phyloP scores from a whole-genome alignment of 2,113 vertebrate genomes.

The Prionailurus bengalensis region DNA sequence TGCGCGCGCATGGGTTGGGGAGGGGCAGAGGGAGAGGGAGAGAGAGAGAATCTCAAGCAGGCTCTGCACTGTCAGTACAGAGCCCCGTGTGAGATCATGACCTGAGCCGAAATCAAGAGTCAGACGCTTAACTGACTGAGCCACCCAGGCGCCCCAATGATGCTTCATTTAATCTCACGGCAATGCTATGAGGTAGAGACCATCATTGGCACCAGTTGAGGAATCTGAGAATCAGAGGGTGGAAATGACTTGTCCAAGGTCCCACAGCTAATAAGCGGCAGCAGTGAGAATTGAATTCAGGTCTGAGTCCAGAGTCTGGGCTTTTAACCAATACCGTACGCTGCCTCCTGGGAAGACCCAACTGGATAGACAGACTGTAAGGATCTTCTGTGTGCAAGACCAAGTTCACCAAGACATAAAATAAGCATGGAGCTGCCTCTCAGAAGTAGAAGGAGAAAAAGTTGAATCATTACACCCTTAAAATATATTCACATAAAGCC shows the following conservation, averaged over 20 bases:
- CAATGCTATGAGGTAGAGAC: too few relatives aligned
- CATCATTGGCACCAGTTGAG: neutral
- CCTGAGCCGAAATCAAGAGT: too few relatives aligned
- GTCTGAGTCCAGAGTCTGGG: neutral
- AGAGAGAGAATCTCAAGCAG: too few relatives aligned
- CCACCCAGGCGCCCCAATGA: too few relatives aligned
- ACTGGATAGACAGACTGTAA: neutral
- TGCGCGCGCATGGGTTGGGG: too few relatives aligned
- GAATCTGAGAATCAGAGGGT: neutral
- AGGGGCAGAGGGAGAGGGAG: too few relatives aligned
- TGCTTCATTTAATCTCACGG: neutral
- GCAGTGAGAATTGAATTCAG: neutral
- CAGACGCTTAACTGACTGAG: too few relatives aligned
- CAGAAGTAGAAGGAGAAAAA: constrained; percentile 42
- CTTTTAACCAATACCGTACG: neutral
- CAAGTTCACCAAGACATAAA: neutral
- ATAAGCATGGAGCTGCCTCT: constrained; percentile 1
- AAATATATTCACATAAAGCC: constrained; percentile 50
- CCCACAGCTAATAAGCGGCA: neutral
- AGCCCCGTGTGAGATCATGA: too few relatives aligned
- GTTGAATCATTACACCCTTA: constrained; percentile 55
- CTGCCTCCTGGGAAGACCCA: neutral
- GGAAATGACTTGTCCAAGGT: neutral
- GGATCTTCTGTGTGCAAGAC: neutral
- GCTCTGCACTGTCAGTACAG: too few relatives aligned